phyloP scores from a whole-genome alignment of 2,888 invertebrate species.

The Apamea monoglypha region DNA sequence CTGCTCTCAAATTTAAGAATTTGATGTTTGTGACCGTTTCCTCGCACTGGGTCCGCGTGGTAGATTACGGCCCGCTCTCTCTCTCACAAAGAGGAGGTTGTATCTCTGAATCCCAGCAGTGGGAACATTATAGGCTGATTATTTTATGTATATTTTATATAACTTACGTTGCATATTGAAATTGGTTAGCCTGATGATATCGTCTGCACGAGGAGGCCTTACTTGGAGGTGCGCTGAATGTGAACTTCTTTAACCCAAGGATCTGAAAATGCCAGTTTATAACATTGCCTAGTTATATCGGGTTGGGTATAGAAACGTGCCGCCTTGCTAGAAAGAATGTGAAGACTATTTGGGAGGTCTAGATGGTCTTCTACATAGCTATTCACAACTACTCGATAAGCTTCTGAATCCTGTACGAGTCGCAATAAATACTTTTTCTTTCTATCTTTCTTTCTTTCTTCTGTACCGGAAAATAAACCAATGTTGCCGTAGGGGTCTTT shows the following conservation, averaged over 20 bases:
- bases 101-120: too few species aligned
- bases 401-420: too few species aligned
- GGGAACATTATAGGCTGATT: too few species aligned
- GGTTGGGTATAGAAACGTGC: not conserved
- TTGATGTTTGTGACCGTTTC: not conserved
- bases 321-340: not conserved
- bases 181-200: constrained; percentile 22
- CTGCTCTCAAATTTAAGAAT: too few species aligned
- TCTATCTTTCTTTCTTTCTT: too few species aligned
- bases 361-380: not conserved
- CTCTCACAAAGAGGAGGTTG: too few species aligned
- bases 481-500: too few species aligned
- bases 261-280: constrained; percentile 47
- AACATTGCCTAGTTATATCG: not conserved
- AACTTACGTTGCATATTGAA: constrained; percentile 51
- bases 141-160: too few species aligned
- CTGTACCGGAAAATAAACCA: too few species aligned
- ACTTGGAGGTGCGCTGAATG: constrained; percentile 50
- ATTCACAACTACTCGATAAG: not conserved
- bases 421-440: too few species aligned
- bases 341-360: not conserved
- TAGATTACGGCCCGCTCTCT: too few species aligned
- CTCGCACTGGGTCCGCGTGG: too few species aligned
- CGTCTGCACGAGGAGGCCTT: constrained; percentile 35
- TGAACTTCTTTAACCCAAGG: constrained; percentile 64